Evolutionary conservation across 2,113 vertebrate species (phyloP), one percentile per base, ranked within the genome.

Genomic region (Podocnemis expansa): DNA sequence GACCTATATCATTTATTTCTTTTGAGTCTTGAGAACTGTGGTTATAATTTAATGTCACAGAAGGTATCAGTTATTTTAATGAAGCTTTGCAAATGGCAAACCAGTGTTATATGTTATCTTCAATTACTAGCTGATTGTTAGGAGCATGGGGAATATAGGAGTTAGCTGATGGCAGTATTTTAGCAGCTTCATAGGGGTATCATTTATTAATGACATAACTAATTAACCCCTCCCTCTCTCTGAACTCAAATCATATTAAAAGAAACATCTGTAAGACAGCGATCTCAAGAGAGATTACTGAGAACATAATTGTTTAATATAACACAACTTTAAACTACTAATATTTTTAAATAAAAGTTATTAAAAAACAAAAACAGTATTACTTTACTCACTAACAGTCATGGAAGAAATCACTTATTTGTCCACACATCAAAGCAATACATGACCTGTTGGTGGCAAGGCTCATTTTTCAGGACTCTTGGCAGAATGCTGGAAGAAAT

Each of bases 51-150:
- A n/a, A 93, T 96, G 80, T 49, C 83, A 49, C 51, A 29, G 29
- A 43, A 70, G 41, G 29, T 85, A 96, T 95, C 87, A 93, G n/a
- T 95, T 93, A 93, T 85, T 79, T 85, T 54, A 45, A 45, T 10
- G 89, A 89, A 91, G 63, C 8, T 85, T 89, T 96, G 83, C 55
- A 97, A 95, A 95, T 91, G 88, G 79, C 81, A 96, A 88, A 14
- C 12, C 67, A 84, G 27, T 78, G 34, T 95, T 95, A 95, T 54
- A 76, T 63, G 88, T 63, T 83, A 82, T 91, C 83, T 90, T 79
- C 82, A 90, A 82, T 80, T 93, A 78, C 55, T 81, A 96, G 56
- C 63, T 93, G 94, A 87, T 91, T 47, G 86, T 88, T 43, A 93
- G 83, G 70, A 90, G 54, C 79, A 85, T 87, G 79, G 86, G 76